Conservation (phyloP, 2,888 invertebrate genomes). For the Amblyjoppa proteus region DNA sequence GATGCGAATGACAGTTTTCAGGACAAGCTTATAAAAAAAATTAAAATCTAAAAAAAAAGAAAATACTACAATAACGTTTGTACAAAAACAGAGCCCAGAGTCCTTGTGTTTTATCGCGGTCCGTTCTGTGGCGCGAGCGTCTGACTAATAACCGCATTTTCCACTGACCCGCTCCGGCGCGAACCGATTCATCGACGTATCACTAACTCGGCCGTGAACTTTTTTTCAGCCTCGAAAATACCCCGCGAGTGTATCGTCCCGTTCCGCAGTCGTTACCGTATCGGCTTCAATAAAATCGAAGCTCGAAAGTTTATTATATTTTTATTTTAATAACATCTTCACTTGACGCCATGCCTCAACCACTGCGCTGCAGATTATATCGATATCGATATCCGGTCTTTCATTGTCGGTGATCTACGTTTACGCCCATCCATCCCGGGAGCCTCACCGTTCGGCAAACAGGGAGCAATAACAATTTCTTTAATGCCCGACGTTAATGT, state of each 20-base stretch:
- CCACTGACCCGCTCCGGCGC: slow-evolving; percentile 13
- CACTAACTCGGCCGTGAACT: neutral
- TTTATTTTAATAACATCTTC: slow-evolving; percentile 34
- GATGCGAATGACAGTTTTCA: too few relatives aligned
- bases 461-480: slow-evolving; percentile 57
- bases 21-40: too few relatives aligned
- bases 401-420: slow-evolving; percentile 80
- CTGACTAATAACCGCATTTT: slow-evolving; percentile 3
- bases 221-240: neutral
- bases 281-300: neutral
- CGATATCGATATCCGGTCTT: slow-evolving; percentile 80
- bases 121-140: neutral
- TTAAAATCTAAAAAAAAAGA: too few relatives aligned
- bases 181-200: slow-evolving; percentile 1
- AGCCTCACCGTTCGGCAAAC: slow-evolving; percentile 9
- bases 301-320: slow-evolving; percentile 7
- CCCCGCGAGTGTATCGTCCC: neutral
- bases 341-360: slow-evolving; percentile 69
- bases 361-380: slow-evolving; percentile 78
- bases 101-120: neutral
- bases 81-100: neutral
- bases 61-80: neutral
- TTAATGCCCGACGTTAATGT: slow-evolving; percentile 57
- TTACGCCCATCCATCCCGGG: slow-evolving; percentile 74
- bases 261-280: neutral